Evolutionary conservation across 2,888 invertebrate genomes (phyloP).

Genomic region (Baccha elongata): DNA sequence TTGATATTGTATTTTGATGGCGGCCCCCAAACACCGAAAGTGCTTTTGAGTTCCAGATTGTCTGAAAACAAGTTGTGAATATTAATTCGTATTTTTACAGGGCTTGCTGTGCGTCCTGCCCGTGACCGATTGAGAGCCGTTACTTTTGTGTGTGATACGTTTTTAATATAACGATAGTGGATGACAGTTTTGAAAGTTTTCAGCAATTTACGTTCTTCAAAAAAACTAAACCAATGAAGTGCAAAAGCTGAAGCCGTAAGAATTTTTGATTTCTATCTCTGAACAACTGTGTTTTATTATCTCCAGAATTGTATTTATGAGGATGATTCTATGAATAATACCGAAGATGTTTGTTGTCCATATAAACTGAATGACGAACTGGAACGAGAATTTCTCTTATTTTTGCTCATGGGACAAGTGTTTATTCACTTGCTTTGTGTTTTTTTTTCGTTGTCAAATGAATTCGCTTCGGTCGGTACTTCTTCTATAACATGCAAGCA

Average conservation of each 20-base stretch:
- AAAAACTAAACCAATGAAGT: no score
- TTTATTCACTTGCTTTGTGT: not conserved
- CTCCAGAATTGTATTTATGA: no score
- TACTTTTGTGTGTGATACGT: not conserved
- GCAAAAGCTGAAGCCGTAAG: no score
- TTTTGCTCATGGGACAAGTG: conserved; percentile 3
- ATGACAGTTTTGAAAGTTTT: not conserved
- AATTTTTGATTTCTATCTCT: no score
- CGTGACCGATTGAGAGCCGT: not conserved
- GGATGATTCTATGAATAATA: no score
- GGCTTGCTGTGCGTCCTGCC: not conserved
- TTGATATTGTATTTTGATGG: not conserved
- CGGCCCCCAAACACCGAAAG: not conserved
- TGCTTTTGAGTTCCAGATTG: not conserved
- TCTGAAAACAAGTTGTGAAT: not conserved
- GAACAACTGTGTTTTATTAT: no score
- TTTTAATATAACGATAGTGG: not conserved
- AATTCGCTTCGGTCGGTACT: conserved; percentile 44
- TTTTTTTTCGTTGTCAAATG: not conserved
- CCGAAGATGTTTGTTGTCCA: not conserved
- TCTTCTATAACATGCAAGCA: conserved; percentile 13
- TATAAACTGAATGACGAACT: conserved; percentile 30
- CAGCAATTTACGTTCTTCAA: no score
- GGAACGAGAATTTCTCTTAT: conserved; percentile 57
- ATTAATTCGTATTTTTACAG: not conserved